Evolutionary conservation across 2,113 vertebrate genomes (phyloP).

Genomic region (Cebidichthys violaceus): DNA sequence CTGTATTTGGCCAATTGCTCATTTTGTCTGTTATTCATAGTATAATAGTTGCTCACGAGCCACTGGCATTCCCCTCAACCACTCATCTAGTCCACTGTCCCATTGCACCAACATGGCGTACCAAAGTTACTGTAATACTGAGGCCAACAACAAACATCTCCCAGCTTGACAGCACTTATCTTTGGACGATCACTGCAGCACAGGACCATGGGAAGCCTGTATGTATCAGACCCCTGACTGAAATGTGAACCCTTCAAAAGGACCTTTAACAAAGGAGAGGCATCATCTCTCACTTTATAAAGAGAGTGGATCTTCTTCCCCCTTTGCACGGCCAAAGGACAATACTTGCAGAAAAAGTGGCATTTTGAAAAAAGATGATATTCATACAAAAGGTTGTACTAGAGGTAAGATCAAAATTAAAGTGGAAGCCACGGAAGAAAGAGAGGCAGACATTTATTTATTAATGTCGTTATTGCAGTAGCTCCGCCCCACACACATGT

Average conservation of each 20-base stretch:
- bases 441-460: constrained; percentile 47
- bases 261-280: constrained; percentile 59
- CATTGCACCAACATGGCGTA: constrained; percentile 51
- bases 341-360: constrained; percentile 61
- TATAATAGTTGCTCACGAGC: constrained; percentile 44
- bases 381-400: constrained; percentile 32
- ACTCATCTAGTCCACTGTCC: constrained; percentile 47
- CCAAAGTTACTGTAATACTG: constrained; percentile 65
- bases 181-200: constrained; percentile 57
- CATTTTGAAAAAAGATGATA: constrained; percentile 66
- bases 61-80: constrained; percentile 49
- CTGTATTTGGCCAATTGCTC: constrained; percentile 56
- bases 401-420: constrained; percentile 33
- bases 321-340: constrained; percentile 64
- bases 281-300: constrained; percentile 50
- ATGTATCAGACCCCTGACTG: constrained; percentile 56
- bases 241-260: constrained; percentile 65
- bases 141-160: constrained; percentile 43
- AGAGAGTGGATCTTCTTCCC: constrained; percentile 53
- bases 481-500: constrained; percentile 23
- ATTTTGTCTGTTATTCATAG: constrained; percentile 57
- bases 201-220: constrained; percentile 48
- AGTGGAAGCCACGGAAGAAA: constrained; percentile 52
- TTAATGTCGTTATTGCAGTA: constrained; percentile 15
- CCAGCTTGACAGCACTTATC: constrained; percentile 49